Percentiles rank a stretch among this genome's conserved stretches.
Evolutionary conservation across 2,888 invertebrate species (phyloP).

Genomic region (Muschampia plurimacula): DNA sequence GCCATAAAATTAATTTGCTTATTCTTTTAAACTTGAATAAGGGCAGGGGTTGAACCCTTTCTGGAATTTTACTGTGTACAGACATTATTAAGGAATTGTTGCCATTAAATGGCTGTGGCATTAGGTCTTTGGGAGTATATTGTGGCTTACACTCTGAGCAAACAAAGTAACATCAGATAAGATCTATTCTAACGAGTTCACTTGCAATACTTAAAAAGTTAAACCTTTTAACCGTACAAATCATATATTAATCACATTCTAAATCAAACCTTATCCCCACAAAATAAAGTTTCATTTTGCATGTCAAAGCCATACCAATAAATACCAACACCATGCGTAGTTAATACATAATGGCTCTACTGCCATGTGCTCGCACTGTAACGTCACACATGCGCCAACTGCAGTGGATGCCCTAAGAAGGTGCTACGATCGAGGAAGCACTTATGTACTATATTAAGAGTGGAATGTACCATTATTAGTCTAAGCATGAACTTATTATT

Average conservation of each 20-base stretch:
- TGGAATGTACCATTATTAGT: background rate
- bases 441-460: constrained; percentile 1
- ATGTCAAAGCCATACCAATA: background rate
- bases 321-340: constrained; percentile 11
- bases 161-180: background rate
- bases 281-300: background rate
- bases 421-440: background rate
- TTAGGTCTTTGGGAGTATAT: no score
- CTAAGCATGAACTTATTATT: no score
- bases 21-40: no score
- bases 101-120: no score
- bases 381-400: constrained; percentile 22
- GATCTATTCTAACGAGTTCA: background rate
- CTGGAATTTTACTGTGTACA: no score
- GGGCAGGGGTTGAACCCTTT: no score
- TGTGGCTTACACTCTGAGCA: no score
- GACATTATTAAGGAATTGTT: no score
- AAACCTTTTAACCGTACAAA: background rate
- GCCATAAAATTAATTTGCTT: no score
- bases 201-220: background rate
- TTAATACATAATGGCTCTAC: constrained; percentile 26
- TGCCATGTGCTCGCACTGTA: constrained; percentile 23
- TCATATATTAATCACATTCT: background rate
- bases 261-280: background rate
- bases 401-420: constrained; percentile 4